These are phyloP conservation scores for Aurelia aurita complex sp. Pacific DNA, from an alignment of 30 jellyfish, hydroid and myxozoan genomes.

Conservation along the genomic window DNA sequence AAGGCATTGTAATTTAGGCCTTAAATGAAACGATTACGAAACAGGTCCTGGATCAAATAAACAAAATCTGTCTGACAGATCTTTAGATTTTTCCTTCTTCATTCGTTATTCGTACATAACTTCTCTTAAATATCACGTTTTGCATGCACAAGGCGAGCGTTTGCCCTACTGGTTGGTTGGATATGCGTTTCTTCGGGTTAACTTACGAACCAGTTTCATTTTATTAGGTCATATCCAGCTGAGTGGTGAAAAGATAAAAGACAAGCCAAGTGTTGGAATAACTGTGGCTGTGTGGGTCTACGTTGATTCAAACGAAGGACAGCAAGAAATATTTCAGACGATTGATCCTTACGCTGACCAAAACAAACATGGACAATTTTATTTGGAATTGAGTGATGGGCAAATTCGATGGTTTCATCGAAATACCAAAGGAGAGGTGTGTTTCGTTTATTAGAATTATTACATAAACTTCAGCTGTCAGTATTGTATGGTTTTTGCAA, in stretches of 20 bases:
- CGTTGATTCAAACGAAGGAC: conserved; percentile 85
- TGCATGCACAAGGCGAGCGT: too few relatives aligned
- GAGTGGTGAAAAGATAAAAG: conserved; percentile 66
- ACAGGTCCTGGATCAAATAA: too few relatives aligned
- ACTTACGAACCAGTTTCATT: too few relatives aligned
- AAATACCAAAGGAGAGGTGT: conserved; percentile 86
- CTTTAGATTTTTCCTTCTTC: too few relatives aligned
- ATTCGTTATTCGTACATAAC: too few relatives aligned
- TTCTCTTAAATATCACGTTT: too few relatives aligned
- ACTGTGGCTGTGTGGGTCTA: conserved; percentile 89
- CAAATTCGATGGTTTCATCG: conserved; percentile 92
- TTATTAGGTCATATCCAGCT: conserved; percentile 74
- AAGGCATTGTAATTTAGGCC: too few relatives aligned
- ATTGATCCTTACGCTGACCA: conserved; percentile 82
- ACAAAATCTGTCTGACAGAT: too few relatives aligned
- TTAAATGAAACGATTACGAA: too few relatives aligned
- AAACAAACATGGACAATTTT: conserved; percentile 93
- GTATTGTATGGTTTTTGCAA: too few relatives aligned
- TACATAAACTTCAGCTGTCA: neutral
- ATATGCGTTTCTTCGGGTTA: too few relatives aligned
- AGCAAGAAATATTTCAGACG: conserved; percentile 91
- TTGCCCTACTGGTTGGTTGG: too few relatives aligned
- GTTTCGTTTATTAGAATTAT: neutral
- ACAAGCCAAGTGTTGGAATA: conserved; percentile 81
- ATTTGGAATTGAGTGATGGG: conserved; percentile 86